phyloP scores from a whole-genome alignment of 2,113 vertebrate genomes.

The Pardalotus punctatus region DNA sequence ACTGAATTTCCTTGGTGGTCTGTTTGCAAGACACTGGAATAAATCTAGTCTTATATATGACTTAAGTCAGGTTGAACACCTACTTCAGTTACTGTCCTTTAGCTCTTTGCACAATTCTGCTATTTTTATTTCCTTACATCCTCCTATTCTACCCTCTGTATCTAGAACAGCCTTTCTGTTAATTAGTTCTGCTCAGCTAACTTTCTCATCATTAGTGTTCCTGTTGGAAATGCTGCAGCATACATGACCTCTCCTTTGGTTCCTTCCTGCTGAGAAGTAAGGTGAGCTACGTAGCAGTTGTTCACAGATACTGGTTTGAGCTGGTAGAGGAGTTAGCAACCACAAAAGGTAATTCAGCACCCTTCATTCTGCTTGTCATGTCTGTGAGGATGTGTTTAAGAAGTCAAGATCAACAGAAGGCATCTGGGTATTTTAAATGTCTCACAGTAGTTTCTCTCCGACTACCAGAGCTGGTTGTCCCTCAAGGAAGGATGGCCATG shows the following conservation, averaged over 20 bases:
- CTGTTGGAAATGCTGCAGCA: not conserved
- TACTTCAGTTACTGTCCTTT: not conserved
- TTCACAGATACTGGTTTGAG: not conserved
- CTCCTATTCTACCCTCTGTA: not conserved
- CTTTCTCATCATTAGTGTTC: not conserved
- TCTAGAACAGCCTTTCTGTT: not conserved
- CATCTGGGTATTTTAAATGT: not conserved
- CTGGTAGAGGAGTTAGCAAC: not conserved
- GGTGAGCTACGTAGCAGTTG: not conserved
- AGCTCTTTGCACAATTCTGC: not conserved
- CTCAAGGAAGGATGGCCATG: not conserved
- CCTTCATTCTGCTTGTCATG: not conserved
- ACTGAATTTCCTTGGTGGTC: not conserved
- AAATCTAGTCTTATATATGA: not conserved
- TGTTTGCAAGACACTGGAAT: not conserved
- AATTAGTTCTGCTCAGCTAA: not conserved
- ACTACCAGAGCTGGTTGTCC: not conserved
- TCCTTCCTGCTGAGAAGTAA: slow-evolving; percentile 5
- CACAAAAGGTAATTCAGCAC: not conserved
- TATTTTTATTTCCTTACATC: not conserved
- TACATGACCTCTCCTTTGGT: not conserved
- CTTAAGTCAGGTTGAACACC: not conserved
- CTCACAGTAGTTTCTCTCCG: not conserved
- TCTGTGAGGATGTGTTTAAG: not conserved
- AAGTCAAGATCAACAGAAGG: not conserved